Evolutionary conservation across 2,888 invertebrate species (phyloP).

Genomic region (Scaeva pyrastri): DNA sequence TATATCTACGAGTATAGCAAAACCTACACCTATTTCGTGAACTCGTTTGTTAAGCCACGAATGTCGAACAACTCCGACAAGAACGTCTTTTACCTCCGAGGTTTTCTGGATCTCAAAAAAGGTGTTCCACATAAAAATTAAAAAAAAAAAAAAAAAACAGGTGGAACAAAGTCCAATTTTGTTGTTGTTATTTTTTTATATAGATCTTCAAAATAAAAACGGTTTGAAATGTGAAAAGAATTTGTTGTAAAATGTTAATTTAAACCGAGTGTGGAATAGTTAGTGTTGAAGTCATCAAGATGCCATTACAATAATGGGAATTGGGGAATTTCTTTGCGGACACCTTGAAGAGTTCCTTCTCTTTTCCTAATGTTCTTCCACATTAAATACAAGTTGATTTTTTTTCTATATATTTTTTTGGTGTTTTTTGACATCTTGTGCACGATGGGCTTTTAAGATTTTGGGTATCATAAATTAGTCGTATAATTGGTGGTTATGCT

Average conservation of each 20-base stretch:
- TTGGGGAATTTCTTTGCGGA: constrained; percentile 40
- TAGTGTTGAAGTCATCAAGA: constrained; percentile 64
- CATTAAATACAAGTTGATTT: constrained; percentile 60
- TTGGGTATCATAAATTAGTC: constrained; percentile 44
- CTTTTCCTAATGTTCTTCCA: not conserved
- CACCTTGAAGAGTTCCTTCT: constrained; percentile 41
- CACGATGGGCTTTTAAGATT: constrained; percentile 44
- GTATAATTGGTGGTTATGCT: constrained; percentile 52
- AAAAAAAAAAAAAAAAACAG: constrained; percentile 36
- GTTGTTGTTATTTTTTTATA: not conserved
- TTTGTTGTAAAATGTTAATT: constrained; percentile 71
- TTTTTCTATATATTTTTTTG: constrained; percentile 46
- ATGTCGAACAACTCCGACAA: constrained; percentile 38
- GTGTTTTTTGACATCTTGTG: constrained; percentile 69
- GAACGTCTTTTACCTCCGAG: constrained; percentile 39
- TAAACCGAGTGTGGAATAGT: constrained; percentile 36
- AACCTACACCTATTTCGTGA: constrained; percentile 20
- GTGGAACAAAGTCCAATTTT: constrained; percentile 32
- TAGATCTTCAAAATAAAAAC: constrained; percentile 13
- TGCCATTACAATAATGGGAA: constrained; percentile 56
- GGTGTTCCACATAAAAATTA: not conserved
- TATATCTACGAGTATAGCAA: not conserved
- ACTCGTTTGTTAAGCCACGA: constrained; percentile 61
- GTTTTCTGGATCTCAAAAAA: not conserved
- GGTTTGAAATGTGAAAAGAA: constrained; percentile 40